Percentiles rank a stretch among this genome's conserved stretches.
These are phyloP conservation scores for Crotalus viridis DNA, from an alignment of 2,113 vertebrate species.

Conservation along the genomic window DNA sequence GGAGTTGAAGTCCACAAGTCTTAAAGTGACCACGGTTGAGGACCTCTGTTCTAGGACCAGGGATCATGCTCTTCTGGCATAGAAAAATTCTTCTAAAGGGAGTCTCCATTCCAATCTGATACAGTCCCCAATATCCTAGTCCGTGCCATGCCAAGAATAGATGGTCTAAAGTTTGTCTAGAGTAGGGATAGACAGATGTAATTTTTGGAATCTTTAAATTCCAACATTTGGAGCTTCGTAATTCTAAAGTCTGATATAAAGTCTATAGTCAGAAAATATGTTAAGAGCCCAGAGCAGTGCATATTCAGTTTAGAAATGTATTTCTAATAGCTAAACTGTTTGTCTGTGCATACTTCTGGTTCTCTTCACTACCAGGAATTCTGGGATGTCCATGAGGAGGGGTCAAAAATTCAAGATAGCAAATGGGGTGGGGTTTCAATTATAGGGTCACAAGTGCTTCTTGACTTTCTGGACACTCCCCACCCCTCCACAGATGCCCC, in stretches of 20 bases:
- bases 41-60: not conserved
- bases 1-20: too few relatives aligned
- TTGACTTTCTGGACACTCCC: not conserved
- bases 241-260: not conserved
- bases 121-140: not conserved
- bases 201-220: not conserved
- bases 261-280: not conserved
- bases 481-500: not conserved
- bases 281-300: not conserved
- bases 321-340: not conserved
- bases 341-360: not conserved
- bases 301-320: not conserved
- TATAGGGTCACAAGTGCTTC: not conserved
- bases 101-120: not conserved
- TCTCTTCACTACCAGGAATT: not conserved
- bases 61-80: not conserved
- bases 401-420: not conserved
- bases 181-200: not conserved
- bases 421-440: not conserved
- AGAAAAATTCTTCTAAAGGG: not conserved
- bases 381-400: not conserved
- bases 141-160: not conserved
- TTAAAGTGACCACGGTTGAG: too few relatives aligned
- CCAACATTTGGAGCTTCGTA: not conserved
- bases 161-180: not conserved